Base-by-base conservation (phyloP, 2,797 vertebrate species). In the Staurois parvus region DNA sequence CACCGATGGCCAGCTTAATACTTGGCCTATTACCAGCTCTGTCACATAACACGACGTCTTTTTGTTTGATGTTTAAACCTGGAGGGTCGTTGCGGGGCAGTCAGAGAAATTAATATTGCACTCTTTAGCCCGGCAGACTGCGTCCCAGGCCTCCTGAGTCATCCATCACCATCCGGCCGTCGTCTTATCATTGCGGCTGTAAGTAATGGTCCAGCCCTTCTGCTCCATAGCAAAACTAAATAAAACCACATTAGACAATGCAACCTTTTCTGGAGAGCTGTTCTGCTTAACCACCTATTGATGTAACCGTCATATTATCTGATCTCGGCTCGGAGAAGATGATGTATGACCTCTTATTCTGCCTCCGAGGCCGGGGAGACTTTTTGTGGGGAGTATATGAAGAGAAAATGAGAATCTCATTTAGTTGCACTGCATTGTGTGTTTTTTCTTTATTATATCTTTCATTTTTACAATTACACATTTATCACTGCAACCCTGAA, bases 241-340 rank as follows among this genome's bases (percentile, higher is more conserved):
- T 81, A 40, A 59, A 59, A 64, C 77, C 72, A 75, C 62, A 48
- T 67, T 45, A 68, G 84, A 80, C 84, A 29, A 30, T 45, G 26
- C 52, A 30, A 45, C 37, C 76, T 64, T 66, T 59, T 73, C 68
- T 34, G 26, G 32, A 26, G 76, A 73, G 59, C 59, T 2, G 69
- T 29, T 34, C 40, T 59, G 70, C 42, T 81, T 59, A 62, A 72
- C 79, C 70, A 68, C 42, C 72, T 85, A 75, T 75, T 80, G 84
- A 85, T 85, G 70, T 73, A 75, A 74, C 73, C 73, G 72, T 85
- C 77, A 75, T 85, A 85, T 80, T 80, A 85, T 85, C 77, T 75
- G 77, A 68, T 80, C 52, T 68, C 66, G 34, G 37, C 59, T 72
- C 72, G 52, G 29, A 66, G 56, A 79, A 75, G 76, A 85, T 80